Percentiles rank a stretch among this genome's conserved stretches.
Evolutionary conservation across 2,113 vertebrate species (phyloP).

Genomic region (Ramphastos sulfuratus): DNA sequence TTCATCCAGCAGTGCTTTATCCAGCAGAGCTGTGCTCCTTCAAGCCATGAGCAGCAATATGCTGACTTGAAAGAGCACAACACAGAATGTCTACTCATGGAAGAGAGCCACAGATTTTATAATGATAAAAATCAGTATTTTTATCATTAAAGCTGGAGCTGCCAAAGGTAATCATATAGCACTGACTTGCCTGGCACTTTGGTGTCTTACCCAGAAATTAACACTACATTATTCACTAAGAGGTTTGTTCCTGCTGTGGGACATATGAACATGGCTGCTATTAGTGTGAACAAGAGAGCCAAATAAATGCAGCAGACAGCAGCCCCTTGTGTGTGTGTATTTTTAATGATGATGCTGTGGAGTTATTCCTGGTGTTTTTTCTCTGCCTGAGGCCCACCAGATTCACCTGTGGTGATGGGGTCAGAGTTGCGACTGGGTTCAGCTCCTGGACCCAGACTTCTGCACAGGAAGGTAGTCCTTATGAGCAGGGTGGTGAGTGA

Average conservation of each 20-base stretch:
- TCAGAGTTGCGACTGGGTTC: neutral
- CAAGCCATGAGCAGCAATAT: too few relatives aligned
- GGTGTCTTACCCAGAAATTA: slow-evolving; percentile 28
- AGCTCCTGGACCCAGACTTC: neutral
- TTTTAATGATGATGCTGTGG: neutral
- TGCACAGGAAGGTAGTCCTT: too few relatives aligned
- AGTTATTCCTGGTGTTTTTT: neutral
- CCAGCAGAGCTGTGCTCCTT: too few relatives aligned
- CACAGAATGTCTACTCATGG: neutral
- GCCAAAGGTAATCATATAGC: slow-evolving; percentile 8
- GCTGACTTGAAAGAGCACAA: neutral
- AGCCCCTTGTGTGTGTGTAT: neutral
- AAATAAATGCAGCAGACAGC: neutral
- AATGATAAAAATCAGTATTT: slow-evolving; percentile 13
- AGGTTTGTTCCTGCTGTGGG: neutral
- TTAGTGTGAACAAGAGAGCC: slow-evolving; percentile 24
- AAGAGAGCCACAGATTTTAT: neutral
- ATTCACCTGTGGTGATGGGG: neutral
- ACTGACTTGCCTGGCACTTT: slow-evolving; percentile 36
- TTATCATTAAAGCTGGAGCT: slow-evolving; percentile 2
- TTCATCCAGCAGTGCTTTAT: too few relatives aligned
- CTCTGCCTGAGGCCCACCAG: neutral
- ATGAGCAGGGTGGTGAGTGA: too few relatives aligned
- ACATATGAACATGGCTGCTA: neutral
- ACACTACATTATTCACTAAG: slow-evolving; percentile 32